Evolutionary conservation across 2,888 invertebrate species (phyloP), one percentile per base, ranked within the genome.

Genomic region (Girardia tigrina): DNA sequence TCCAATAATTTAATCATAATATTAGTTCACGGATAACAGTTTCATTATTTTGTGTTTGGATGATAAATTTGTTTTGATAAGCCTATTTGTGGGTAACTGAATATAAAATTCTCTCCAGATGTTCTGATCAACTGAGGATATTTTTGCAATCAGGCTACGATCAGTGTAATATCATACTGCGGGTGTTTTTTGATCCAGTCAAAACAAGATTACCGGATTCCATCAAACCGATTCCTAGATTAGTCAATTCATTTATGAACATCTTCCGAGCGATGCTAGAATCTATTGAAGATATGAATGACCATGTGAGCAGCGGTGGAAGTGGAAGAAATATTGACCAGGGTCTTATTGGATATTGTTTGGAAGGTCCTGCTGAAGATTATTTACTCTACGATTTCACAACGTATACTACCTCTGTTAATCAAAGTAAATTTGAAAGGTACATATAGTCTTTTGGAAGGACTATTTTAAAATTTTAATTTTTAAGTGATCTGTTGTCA

Each of bases 221-320:
- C 4, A 56, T 56, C n/a, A 56, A 56, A n/a, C 56, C n/a, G n/a
- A 56, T 56, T 2, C 56, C n/a, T n/a, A 4, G 56, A n/a, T n/a
- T 56, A 56, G 56, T 56, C 6, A 56, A 23, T 56, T 56, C 56
- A 4, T 56, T 56, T 23, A 56, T 56, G 56, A 56, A 56, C n/a
- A 56, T 56, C n/a, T 56, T 56, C 23, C 56, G 56, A 23, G 56
- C 56, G n/a, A 56, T 56, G 56, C n/a, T 56, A 16, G 56, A 56
- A 56, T 56, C 56, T 6, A 56, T 56, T 56, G 56, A 56, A n/a
- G 56, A 56, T n/a, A 56, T 56, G 56, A 56, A 56, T 56, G 56
- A 56, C 56, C 56, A 56, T n/a, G 56, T 56, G 56, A 56, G 56
- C 56, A 56, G 56, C 23, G 56, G 56, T n/a, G 56, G 56, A 4